A percentile compares a stretch with the other conserved stretches of the same genome.
Evolutionary conservation across 2,888 invertebrate species (phyloP).

Genomic region (Pyrgus malvae): DNA sequence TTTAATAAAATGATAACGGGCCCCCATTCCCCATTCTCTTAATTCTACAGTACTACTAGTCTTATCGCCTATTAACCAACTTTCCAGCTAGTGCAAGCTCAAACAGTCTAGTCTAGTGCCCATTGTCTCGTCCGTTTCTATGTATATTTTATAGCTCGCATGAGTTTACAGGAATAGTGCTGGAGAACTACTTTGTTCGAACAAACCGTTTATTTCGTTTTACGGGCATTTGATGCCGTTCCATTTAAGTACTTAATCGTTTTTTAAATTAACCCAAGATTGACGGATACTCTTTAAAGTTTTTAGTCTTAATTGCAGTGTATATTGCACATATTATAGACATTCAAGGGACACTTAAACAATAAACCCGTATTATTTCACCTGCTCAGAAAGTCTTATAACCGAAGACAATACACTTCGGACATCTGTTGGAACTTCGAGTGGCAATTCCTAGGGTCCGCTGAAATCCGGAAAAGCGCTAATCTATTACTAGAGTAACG

Average conservation of each 20-base stretch:
- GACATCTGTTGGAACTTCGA: conserved; percentile 3
- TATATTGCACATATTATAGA: too few relatives aligned
- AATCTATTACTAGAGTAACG: conserved; percentile 69
- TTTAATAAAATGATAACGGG: conserved; percentile 14
- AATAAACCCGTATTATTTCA: too few relatives aligned
- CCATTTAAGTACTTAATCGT: background rate
- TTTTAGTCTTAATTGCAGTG: too few relatives aligned
- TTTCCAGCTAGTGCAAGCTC: conserved; percentile 14
- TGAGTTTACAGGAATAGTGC: background rate
- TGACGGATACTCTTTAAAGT: too few relatives aligned
- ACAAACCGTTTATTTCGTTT: background rate
- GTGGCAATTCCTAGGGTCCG: conserved; percentile 57
- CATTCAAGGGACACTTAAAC: too few relatives aligned
- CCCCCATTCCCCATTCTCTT: conserved; percentile 9
- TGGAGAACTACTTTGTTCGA: too few relatives aligned
- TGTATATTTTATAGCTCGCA: conserved; percentile 22
- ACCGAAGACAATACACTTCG: too few relatives aligned
- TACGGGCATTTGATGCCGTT: background rate
- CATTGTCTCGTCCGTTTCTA: conserved; percentile 19
- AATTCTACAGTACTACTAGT: conserved; percentile 17
- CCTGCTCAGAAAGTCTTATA: too few relatives aligned
- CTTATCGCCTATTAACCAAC: conserved; percentile 11
- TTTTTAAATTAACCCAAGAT: too few relatives aligned
- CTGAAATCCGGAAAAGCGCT: conserved; percentile 72
- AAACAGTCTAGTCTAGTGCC: conserved; percentile 13